Base-by-base conservation (phyloP, 2,797 vertebrate species). In the Champsocephalus gunnari region DNA sequence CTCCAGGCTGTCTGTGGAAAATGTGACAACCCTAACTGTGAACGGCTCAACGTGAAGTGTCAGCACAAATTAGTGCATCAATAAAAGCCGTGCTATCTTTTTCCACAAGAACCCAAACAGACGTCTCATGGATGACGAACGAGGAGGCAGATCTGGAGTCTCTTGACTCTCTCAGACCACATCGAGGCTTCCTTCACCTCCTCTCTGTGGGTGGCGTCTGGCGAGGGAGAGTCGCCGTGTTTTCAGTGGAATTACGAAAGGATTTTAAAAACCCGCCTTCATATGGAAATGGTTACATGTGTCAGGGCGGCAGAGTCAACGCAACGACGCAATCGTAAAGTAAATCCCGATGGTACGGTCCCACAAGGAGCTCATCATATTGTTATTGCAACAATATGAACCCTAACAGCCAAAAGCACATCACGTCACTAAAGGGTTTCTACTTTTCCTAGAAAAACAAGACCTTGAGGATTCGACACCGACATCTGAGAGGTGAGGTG, bases 251-350 rank as follows among this genome's bases (percentile, higher is more conserved):
- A 79, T 75, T 86, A 75, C 72, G 81, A 77, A 47, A 53, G 64
- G 75, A 75, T 73, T 84, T 84, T 9, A 77, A 19, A 88, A 90
- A 71, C 81, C 80, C 78, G 74, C 78, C 71, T 87, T 90, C 90
- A 93, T 93, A 89, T 94, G 93, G 92, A 91, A 88, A 63, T 57
- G 73, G 80, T 92, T 93, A 87, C 51, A 60, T 44, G 80, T 55
- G 78, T 89, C 74, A 79, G 70, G 77, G 76, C 43, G 19, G 61
- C 12, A 24, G 56, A 81, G 66, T 78, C 28, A 17, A 65, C 80
- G 84, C 61, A 86, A 79, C 73, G 75, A 71, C 75, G 66, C 69
- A 43, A 66, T 78, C 82, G 71, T 66, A 63, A 74, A 88, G 71
- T 66, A 81, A 77, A 87, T 79, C 83, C 79, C 66, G 74, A 67